Evolutionary conservation across 2,797 vertebrate species (phyloP).

Genomic region (Intellagama lesueurii): DNA sequence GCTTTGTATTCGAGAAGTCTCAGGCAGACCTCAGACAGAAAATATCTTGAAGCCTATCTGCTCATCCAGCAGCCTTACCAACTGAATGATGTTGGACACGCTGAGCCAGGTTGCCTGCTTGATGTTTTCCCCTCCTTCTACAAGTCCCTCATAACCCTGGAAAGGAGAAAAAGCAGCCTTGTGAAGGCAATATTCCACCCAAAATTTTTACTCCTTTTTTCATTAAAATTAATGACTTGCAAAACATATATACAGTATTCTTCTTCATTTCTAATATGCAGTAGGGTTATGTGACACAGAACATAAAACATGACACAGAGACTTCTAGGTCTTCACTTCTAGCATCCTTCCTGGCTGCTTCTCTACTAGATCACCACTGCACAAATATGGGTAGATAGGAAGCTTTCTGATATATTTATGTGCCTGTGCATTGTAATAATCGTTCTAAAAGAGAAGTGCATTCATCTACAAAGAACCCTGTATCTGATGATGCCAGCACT

Average conservation of each 20-base stretch:
- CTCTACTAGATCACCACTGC: background rate
- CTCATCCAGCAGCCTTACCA: constrained; percentile 79
- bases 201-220: background rate
- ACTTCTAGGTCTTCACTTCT: too few relatives aligned
- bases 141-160: constrained; percentile 95
- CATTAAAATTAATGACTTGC: background rate
- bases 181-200: background rate
- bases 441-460: background rate
- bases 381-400: background rate
- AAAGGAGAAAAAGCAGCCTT: background rate
- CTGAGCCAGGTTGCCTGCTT: constrained; percentile 93
- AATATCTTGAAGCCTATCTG: background rate
- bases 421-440: background rate
- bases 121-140: constrained; percentile 95
- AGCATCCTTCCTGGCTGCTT: background rate
- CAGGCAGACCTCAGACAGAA: background rate
- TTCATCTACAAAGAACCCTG: background rate
- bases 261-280: background rate
- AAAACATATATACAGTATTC: background rate
- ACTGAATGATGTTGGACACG: constrained; percentile 96
- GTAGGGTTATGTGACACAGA: background rate
- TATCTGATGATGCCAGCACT: background rate
- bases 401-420: background rate
- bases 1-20: background rate
- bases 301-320: background rate